phyloP scores from a whole-genome alignment of 1,140 invertebrate genomes.

The Homalodisca vitripennis region DNA sequence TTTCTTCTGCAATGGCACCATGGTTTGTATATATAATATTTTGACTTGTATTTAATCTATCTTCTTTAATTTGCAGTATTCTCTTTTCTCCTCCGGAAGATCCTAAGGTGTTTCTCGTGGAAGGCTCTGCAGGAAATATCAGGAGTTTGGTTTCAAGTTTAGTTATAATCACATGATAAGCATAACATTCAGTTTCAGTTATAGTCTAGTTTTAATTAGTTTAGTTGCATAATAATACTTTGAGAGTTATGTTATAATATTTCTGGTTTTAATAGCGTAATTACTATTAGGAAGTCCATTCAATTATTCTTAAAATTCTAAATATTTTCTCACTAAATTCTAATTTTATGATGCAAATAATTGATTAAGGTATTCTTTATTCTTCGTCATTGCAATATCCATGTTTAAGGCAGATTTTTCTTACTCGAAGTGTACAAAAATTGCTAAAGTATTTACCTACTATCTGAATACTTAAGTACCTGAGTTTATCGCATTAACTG shows the following conservation, averaged over 20 bases:
- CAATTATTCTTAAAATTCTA: no score
- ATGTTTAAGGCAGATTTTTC: no score
- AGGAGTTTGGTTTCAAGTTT: neutral
- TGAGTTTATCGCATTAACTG: no score
- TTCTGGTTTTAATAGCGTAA: neutral
- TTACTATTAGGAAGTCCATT: no score
- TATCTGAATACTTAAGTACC: no score
- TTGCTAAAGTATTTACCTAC: no score
- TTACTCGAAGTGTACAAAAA: no score
- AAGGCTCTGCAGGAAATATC: neutral
- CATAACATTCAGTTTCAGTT: neutral
- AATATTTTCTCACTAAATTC: no score
- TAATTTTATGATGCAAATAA: no score
- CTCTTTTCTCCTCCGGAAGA: slow-evolving; percentile 16
- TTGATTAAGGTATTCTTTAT: no score
- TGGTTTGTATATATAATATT: no score
- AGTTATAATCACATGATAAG: neutral
- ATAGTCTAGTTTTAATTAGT: neutral
- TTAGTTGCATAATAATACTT: neutral
- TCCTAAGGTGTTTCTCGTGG: neutral
- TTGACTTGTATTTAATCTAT: neutral
- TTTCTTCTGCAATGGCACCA: neutral
- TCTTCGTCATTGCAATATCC: no score
- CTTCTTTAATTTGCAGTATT: slow-evolving; percentile 24
- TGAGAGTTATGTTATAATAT: neutral